Evolutionary conservation across 2,113 vertebrate species (phyloP).

Genomic region (Scytalopus superciliaris): DNA sequence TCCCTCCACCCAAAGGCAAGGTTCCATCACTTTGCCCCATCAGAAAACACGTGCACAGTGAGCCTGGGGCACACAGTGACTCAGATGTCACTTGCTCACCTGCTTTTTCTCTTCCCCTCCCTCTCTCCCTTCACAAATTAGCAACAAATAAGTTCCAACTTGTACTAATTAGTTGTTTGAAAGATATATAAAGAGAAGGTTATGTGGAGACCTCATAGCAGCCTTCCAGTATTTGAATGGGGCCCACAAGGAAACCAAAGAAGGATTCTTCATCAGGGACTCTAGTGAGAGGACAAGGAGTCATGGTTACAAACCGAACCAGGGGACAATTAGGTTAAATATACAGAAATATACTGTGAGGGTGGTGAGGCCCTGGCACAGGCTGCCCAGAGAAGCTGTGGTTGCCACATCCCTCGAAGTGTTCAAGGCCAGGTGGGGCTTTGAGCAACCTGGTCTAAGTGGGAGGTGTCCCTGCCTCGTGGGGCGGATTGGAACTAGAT

Average conservation of each 20-base stretch:
- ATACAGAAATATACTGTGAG: background rate
- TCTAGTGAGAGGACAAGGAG: background rate
- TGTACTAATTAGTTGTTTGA: background rate
- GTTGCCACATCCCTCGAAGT: background rate
- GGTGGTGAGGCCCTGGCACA: background rate
- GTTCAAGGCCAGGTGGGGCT: background rate
- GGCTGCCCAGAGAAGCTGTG: background rate
- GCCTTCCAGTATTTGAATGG: background rate
- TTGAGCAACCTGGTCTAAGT: background rate
- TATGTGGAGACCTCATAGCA: background rate
- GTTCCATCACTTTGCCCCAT: background rate
- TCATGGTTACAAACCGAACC: background rate
- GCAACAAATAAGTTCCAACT: background rate
- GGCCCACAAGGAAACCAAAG: background rate
- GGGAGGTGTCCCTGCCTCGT: background rate
- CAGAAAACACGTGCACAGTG: background rate
- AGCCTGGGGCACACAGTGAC: fast-evolving
- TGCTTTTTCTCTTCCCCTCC: background rate
- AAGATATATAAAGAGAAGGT: background rate
- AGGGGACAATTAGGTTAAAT: background rate
- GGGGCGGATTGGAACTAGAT: fast-evolving
- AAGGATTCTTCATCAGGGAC: background rate
- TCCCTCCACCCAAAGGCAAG: fast-evolving
- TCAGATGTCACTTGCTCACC: background rate
- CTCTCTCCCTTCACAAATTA: background rate